A percentile compares a stretch with the other conserved stretches of the same genome.
Evolutionary conservation across 2,888 invertebrate genomes (phyloP).

Genomic region (Eurois occulta): DNA sequence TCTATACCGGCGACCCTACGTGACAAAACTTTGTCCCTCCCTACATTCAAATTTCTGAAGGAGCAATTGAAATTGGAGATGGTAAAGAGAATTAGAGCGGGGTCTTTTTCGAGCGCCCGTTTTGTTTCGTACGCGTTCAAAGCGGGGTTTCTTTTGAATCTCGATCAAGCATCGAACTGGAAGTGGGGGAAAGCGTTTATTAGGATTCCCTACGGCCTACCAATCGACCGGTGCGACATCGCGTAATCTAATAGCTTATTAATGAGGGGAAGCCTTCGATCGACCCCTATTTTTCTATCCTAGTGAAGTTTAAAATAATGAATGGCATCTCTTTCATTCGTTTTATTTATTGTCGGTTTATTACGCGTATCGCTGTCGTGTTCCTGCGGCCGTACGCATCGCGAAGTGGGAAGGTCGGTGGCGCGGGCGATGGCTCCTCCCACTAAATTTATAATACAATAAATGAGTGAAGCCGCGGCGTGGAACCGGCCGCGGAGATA

Average conservation of each 20-base stretch:
- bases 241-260: conserved; percentile 91
- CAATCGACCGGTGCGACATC: conserved; percentile 88
- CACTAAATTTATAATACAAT: conserved; percentile 89
- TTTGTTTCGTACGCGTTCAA: conserved; percentile 88
- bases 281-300: conserved; percentile 88
- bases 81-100: conserved; percentile 90
- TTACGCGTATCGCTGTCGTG: conserved; percentile 84
- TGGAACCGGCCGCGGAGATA: conserved; percentile 85
- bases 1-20: conserved; percentile 88
- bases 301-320: conserved; percentile 87
- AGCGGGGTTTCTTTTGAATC: conserved; percentile 90
- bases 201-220: conserved; percentile 89
- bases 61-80: conserved; percentile 91
- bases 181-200: conserved; percentile 89
- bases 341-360: conserved; percentile 79
- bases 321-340: conserved; percentile 78
- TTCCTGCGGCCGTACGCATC: conserved; percentile 77
- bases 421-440: conserved; percentile 85
- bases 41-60: conserved; percentile 90
- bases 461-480: conserved; percentile 85
- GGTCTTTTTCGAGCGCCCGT: conserved; percentile 88
- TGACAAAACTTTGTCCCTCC: conserved; percentile 90
- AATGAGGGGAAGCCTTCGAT: conserved; percentile 88
- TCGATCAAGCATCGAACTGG: conserved; percentile 88
- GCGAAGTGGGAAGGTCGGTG: conserved; percentile 86